A percentile compares a stretch with the other conserved stretches of the same genome.
Conservation (phyloP, 2,797 vertebrate genomes). For the Naso thynnoides region DNA sequence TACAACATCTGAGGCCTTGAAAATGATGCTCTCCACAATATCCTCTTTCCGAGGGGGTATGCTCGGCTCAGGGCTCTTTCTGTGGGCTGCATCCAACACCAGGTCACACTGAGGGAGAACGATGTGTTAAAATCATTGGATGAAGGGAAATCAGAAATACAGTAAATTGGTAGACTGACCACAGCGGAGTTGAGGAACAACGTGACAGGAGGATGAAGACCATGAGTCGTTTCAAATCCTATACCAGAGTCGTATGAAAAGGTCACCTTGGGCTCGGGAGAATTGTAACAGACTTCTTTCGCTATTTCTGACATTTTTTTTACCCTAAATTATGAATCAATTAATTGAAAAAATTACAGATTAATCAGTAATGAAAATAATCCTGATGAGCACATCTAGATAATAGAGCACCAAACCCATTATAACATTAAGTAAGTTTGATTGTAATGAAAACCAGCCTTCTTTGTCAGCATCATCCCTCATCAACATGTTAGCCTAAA, state of each 20-base stretch:
- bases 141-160: constrained; percentile 14
- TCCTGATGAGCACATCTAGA: background rate
- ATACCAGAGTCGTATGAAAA: background rate
- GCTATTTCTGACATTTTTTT: background rate
- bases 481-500: constrained; percentile 4
- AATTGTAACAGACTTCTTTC: background rate
- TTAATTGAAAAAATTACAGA: background rate
- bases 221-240: background rate
- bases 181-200: background rate
- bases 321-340: background rate
- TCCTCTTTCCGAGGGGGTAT: constrained; percentile 94
- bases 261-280: constrained; percentile 1
- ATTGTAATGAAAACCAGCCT: constrained; percentile 2
- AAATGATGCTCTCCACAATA: constrained; percentile 97
- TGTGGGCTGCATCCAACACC: constrained; percentile 97
- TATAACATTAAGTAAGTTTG: background rate
- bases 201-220: background rate
- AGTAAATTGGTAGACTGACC: background rate
- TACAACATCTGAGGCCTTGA: constrained; percentile 97
- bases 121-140: background rate
- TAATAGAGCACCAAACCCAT: constrained; percentile 1
- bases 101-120: constrained; percentile 90
- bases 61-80: constrained; percentile 91
- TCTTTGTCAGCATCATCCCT: background rate
- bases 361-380: background rate